A percentile compares a stretch with the other conserved stretches of the same genome.
Evolutionary conservation across 1,140 invertebrate species (phyloP).

Genomic region (Drosophila truncata): DNA sequence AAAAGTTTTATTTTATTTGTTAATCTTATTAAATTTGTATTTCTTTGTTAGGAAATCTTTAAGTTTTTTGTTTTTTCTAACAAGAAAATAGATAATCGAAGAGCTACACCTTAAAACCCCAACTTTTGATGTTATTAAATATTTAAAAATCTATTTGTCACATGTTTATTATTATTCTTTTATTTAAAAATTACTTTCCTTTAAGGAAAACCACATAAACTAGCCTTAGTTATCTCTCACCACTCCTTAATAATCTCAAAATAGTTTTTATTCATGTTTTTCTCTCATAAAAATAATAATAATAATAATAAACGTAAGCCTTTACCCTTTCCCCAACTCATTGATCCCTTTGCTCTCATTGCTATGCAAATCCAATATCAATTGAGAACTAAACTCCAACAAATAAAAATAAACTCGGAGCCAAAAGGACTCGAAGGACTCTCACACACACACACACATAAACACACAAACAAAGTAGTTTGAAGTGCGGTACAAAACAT

Average conservation of each 20-base stretch:
- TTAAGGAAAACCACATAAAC: background rate
- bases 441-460: constrained; percentile 39
- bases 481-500: constrained; percentile 54
- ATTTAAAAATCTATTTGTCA: too few species aligned
- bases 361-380: constrained; percentile 34
- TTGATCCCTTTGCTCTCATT: constrained; percentile 2
- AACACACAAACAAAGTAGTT: constrained; percentile 66
- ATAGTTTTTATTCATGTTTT: background rate
- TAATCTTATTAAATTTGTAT: too few species aligned
- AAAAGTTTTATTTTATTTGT: too few species aligned
- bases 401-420: constrained; percentile 48
- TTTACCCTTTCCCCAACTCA: background rate
- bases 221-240: background rate
- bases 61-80: too few species aligned
- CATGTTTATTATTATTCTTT: background rate
- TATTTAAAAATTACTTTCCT: background rate
- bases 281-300: background rate
- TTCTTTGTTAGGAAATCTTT: too few species aligned
- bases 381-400: constrained; percentile 24
- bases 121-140: too few species aligned
- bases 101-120: too few species aligned
- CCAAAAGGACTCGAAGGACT: constrained; percentile 7
- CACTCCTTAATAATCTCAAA: too few species aligned
- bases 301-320: constrained; percentile 1
- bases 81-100: too few species aligned